Evolutionary conservation across 92 coral and sea anemone species (phyloP).

Genomic region (Anthopleura xanthogrammica): DNA sequence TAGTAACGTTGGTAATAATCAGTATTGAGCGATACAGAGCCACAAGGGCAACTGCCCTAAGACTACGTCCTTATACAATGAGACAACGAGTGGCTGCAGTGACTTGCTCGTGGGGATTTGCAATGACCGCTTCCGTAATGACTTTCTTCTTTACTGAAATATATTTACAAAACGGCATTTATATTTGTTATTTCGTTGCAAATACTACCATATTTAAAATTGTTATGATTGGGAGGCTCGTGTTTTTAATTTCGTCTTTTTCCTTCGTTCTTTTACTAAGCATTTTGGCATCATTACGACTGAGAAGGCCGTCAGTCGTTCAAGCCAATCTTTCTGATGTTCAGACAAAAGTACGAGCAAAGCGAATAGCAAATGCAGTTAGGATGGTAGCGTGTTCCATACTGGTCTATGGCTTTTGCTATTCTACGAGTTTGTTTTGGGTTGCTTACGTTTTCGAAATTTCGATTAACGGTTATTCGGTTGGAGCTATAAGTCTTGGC

Average conservation of each 20-base stretch:
- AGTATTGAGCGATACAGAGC: conserved; percentile 30
- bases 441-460: not conserved
- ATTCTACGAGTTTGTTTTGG: not conserved
- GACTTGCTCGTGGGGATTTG: not conserved
- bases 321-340: not conserved
- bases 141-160: not conserved
- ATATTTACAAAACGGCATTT: not conserved
- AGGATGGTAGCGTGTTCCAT: conserved; percentile 15
- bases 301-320: not conserved
- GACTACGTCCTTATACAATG: not conserved
- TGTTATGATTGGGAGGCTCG: too few species aligned
- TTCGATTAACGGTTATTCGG: not conserved
- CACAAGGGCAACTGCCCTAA: not conserved
- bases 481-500: not conserved
- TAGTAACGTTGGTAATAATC: conserved; percentile 7
- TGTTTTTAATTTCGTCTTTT: too few species aligned
- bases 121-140: not conserved
- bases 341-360: not conserved
- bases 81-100: not conserved
- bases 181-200: not conserved
- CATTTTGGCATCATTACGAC: conserved; percentile 1
- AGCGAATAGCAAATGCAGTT: not conserved
- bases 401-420: not conserved
- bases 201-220: too few species aligned
- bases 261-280: not conserved